Evolutionary conservation across 2,797 vertebrate genomes (phyloP), one percentile per base, ranked within the genome.

Genomic region (Pseudochaenichthys georgianus): DNA sequence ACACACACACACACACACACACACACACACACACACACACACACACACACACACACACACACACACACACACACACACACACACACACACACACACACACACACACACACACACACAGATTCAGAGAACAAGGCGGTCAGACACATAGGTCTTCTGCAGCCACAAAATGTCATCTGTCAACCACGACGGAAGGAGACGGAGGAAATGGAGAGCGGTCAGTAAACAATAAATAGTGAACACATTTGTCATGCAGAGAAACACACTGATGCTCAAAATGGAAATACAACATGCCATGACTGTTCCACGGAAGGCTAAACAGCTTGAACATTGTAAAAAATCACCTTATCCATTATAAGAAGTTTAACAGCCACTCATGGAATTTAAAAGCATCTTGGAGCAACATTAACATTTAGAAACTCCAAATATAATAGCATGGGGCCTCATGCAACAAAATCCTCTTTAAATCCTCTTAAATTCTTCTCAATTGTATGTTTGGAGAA

Each of bases 91-190:
- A 64, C 48, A 92, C 54, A 17, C 19, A 57, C 57, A 64, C 48
- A n/a, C 48, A 59, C 67, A 76, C 51, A 70, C 58, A 74, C 71
- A 61, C 16, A 67, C 45, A 58, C 59, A 15, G 41, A 61, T 48
- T 53, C 58, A 75, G 65, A 76, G 60, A 82, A 73, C 59, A 73
- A 85, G 68, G 43, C 58, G 43, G 80, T 77, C 80, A 77, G 65
- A 52, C 73, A 66, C 82, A 87, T 85, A 62, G 66, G 79, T 86
- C 80, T 82, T 81, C 84, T 81, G 31, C 57, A 78, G 70, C 81
- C 73, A 87, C 66, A 85, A 86, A 90, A 88, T 90, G 83, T 86
- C 88, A 89, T 70, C 86, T 84, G 88, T 90, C 83, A 85, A 43
- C 54, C 48, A 64, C 73, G 77, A 85, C 76, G 8, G 34, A 9